Evolutionary conservation across 2,113 vertebrate genomes (phyloP), one percentile per base, ranked within the genome.

Genomic region (Apistogramma diplotaenia): DNA sequence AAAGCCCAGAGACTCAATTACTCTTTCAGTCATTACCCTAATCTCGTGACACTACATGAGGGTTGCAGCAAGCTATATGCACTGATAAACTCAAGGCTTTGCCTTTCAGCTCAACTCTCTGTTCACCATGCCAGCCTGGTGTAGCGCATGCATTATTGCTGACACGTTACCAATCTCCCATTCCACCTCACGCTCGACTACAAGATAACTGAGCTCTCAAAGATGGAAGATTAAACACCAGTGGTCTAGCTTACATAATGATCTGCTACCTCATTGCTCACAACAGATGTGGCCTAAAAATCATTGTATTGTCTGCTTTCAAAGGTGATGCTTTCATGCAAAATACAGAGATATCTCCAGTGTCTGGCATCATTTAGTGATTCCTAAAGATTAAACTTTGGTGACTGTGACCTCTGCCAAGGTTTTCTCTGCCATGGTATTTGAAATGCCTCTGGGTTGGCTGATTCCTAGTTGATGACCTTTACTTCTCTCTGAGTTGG

Each of bases 111-210:
- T 49, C n/a, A 16, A 15, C 13, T 5, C 40, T 15, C 33, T 9
- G 7, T 37, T 37, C 37, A 5, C 4, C 60, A 23, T 12, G 12
- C 37, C 12, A 40, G 15, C 37, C 0, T 6, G 12, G 6, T 37
- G 37, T 33, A 62, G 6, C 3, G 11, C 11, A 10, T 3, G 5
- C 33, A 60, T 19, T 60, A 35, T 1, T 60, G 59, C 19, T 35
- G 58, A 60, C 19, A 21, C 58, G n/a, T 60, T 0, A 0, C 31
- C 11, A 61, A 2, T 61, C 3, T 61, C 19, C 33, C 59, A 0
- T 6, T 62, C 12, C 33, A 62, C 60, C 33, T 37, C 6, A 37
- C 11, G 6, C 59, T 15, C 33, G 21, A 62, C 6, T 37, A 37
- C 59, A 37, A 65, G 35, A 65, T 9, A 43, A 0, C 13, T 62